Evolutionary conservation across 2,797 vertebrate species (phyloP).

Genomic region (Gallinago stenura): DNA sequence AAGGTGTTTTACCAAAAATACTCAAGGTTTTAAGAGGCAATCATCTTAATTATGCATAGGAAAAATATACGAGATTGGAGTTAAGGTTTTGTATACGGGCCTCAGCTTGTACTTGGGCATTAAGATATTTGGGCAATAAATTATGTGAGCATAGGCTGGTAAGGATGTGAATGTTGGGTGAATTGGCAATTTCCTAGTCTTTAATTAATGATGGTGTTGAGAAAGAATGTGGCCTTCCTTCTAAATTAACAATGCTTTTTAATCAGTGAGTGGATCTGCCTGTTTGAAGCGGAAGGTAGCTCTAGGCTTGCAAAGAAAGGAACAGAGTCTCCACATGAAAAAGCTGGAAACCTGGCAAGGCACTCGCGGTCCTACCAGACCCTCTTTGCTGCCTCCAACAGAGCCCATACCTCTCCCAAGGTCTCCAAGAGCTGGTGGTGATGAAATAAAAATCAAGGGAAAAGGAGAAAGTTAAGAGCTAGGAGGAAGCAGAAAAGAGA

Average conservation of each 20-base stretch:
- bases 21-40: slow-evolving; percentile 52
- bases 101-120: slow-evolving; percentile 52
- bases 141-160: slow-evolving; percentile 49
- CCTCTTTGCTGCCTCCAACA: background rate
- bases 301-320: slow-evolving; percentile 46
- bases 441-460: background rate
- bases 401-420: background rate
- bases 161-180: slow-evolving; percentile 58
- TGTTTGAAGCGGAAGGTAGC: slow-evolving; percentile 45
- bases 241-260: slow-evolving; percentile 68
- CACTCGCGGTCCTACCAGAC: background rate
- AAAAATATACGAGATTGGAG: slow-evolving; percentile 52
- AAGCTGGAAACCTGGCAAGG: background rate
- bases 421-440: background rate
- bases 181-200: slow-evolving; percentile 72
- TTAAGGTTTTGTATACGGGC: slow-evolving; percentile 32
- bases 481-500: background rate
- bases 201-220: slow-evolving; percentile 71
- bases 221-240: slow-evolving; percentile 71
- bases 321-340: background rate
- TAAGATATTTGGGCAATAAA: slow-evolving; percentile 63
- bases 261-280: slow-evolving; percentile 56
- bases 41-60: slow-evolving; percentile 63
- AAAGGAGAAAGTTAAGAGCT: background rate
- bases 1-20: slow-evolving; percentile 64